A percentile compares a stretch with the other conserved stretches of the same genome.
Conservation (phyloP, 2,888 invertebrate genomes). For the Timandra comae region DNA sequence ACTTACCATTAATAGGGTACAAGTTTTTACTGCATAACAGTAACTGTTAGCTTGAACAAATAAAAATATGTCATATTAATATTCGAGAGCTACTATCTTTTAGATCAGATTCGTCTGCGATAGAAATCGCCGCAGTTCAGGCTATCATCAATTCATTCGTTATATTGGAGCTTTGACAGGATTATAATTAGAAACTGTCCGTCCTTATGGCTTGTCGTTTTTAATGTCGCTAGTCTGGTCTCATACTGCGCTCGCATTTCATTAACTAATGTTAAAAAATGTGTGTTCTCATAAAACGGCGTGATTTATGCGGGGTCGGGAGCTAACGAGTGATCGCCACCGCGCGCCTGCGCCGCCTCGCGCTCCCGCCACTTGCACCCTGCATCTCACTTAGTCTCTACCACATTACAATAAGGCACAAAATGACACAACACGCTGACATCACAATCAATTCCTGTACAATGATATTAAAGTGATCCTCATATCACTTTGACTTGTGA, state of each 20-base stretch:
- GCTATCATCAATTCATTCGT: constrained; percentile 71
- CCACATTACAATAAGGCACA: no score
- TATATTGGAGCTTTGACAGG: constrained; percentile 72
- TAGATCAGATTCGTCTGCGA: constrained; percentile 58
- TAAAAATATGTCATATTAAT: constrained; percentile 51
- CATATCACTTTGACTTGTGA: no score
- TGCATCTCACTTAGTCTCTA: no score
- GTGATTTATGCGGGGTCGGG: constrained; percentile 73
- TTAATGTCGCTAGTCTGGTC: constrained; percentile 73
- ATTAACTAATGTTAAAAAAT: constrained; percentile 70
- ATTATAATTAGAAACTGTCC: constrained; percentile 76
- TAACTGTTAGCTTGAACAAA: constrained; percentile 20
- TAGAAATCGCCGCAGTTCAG: constrained; percentile 61
- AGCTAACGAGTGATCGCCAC: constrained; percentile 68
- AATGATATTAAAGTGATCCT: no score
- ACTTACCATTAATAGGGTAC: no score
- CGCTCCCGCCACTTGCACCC: not conserved
- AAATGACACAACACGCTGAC: no score
- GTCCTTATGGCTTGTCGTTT: constrained; percentile 71
- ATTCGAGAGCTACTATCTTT: constrained; percentile 58
- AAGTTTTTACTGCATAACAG: no score
- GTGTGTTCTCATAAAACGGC: constrained; percentile 69
- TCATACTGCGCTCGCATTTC: constrained; percentile 76
- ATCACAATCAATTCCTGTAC: no score
- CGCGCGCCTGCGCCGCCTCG: constrained; percentile 31